phyloP scores from a whole-genome alignment of 1,140 invertebrate species.

The Venturia canescens region DNA sequence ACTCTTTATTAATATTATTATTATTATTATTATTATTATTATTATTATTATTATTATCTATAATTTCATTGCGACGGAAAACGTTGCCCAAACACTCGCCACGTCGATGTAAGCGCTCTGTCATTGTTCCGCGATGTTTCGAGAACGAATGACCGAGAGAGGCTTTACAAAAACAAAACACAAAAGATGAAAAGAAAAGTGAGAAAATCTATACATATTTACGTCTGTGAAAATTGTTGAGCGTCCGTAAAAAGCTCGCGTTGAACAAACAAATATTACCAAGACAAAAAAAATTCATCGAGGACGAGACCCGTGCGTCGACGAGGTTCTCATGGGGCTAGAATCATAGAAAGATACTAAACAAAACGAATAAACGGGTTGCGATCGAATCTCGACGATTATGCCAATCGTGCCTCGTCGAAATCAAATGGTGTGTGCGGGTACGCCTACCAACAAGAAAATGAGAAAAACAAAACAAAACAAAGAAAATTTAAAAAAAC shows the following conservation, averaged over 20 bases:
- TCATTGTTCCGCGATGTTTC: constrained; percentile 29
- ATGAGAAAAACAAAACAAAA: neutral
- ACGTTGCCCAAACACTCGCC: constrained; percentile 24
- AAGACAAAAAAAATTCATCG: neutral
- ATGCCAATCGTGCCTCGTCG: constrained; percentile 45
- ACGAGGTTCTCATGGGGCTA: constrained; percentile 29
- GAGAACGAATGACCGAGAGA: constrained; percentile 1
- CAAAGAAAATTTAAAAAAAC: constrained; percentile 25
- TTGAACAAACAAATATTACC: neutral
- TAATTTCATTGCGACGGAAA: constrained; percentile 14
- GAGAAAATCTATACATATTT: constrained; percentile 24
- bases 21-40: constrained; percentile 26
- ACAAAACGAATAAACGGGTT: neutral
- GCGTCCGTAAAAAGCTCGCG: neutral
- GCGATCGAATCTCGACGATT: constrained; percentile 43
- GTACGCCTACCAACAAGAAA: constrained; percentile 36
- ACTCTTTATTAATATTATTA: neutral
- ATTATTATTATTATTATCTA: neutral
- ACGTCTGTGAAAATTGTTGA: constrained; percentile 33
- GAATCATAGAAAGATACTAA: neutral
- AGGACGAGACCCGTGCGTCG: constrained; percentile 11
- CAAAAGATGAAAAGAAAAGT: neutral
- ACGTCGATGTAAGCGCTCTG: constrained; percentile 28
- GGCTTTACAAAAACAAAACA: neutral
- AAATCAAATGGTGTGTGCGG: constrained; percentile 40